Conservation (phyloP, 2,113 vertebrate species). For the Mola mola region DNA sequence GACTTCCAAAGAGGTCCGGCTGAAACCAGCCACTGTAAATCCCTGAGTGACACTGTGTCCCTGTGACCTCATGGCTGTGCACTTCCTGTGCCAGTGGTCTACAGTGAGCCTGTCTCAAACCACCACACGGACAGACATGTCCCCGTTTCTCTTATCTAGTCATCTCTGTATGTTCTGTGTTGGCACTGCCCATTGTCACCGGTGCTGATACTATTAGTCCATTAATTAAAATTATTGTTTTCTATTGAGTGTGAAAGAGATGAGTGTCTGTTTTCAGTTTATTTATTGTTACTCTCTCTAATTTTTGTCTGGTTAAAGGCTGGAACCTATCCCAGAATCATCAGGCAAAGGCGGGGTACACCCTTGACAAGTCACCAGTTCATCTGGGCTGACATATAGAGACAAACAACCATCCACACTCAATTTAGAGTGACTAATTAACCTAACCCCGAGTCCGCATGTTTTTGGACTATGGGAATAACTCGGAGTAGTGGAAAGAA, state of each 20-base stretch:
- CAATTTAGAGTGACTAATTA: too few relatives aligned
- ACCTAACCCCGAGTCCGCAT: too few relatives aligned
- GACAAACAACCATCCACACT: too few relatives aligned
- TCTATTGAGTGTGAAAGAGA: too few relatives aligned
- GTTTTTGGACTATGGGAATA: too few relatives aligned
- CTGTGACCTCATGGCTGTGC: conserved; percentile 66
- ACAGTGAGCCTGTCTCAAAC: conserved; percentile 22
- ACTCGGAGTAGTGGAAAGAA: too few relatives aligned
- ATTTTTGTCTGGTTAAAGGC: too few relatives aligned
- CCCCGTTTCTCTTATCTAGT: conserved; percentile 49
- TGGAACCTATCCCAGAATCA: too few relatives aligned
- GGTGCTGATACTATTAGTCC: background rate
- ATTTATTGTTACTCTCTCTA: background rate
- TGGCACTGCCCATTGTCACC: background rate
- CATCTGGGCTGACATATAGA: too few relatives aligned
- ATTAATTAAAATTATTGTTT: background rate
- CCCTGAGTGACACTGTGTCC: conserved; percentile 51
- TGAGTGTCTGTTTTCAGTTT: background rate
- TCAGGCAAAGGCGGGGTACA: too few relatives aligned
- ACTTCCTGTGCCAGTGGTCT: conserved; percentile 67
- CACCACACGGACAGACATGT: conserved; percentile 44
- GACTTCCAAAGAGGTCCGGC: conserved; percentile 48
- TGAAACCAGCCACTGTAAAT: conserved; percentile 70
- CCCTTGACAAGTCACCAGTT: too few relatives aligned
- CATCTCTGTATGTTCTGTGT: conserved; percentile 46